These are phyloP conservation scores for Tiliqua scincoides DNA, from an alignment of 2,113 vertebrate species.

Conservation along the genomic window DNA sequence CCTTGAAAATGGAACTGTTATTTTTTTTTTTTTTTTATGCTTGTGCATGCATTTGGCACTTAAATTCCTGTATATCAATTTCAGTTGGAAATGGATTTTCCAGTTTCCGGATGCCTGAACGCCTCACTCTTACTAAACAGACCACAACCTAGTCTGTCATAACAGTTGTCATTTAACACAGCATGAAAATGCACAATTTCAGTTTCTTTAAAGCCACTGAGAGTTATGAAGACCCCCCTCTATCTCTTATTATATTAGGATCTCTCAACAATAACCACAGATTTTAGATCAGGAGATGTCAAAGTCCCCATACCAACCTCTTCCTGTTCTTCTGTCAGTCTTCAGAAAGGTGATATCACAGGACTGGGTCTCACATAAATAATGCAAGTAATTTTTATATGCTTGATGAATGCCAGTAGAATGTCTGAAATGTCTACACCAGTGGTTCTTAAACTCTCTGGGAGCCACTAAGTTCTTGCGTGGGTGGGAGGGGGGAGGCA, in stretches of 20 bases:
- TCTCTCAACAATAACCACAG: neutral
- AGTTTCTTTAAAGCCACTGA: neutral
- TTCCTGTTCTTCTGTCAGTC: neutral
- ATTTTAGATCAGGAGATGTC: neutral
- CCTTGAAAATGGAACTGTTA: neutral
- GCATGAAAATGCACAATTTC: neutral
- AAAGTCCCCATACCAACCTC: neutral
- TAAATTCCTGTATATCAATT: neutral
- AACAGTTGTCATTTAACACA: slow-evolving; percentile 3
- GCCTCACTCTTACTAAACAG: neutral
- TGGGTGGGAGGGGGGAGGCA: too few relatives aligned
- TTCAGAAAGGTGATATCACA: neutral
- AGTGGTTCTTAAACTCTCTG: too few relatives aligned
- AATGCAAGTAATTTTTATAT: neutral
- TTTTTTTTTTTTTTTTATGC: neutral
- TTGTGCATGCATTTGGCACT: neutral
- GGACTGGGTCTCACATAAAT: neutral
- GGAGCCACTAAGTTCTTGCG: too few relatives aligned
- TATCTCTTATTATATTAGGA: neutral
- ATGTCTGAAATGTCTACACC: neutral
- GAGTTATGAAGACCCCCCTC: neutral
- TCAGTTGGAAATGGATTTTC: neutral
- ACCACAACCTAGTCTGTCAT: slow-evolving; percentile 1
- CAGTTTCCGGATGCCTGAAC: neutral
- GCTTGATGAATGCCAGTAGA: neutral